Percentiles rank a stretch among this genome's conserved stretches.
Conservation (phyloP, 2,888 invertebrate species). For the Eumacrocentrus americanus region DNA sequence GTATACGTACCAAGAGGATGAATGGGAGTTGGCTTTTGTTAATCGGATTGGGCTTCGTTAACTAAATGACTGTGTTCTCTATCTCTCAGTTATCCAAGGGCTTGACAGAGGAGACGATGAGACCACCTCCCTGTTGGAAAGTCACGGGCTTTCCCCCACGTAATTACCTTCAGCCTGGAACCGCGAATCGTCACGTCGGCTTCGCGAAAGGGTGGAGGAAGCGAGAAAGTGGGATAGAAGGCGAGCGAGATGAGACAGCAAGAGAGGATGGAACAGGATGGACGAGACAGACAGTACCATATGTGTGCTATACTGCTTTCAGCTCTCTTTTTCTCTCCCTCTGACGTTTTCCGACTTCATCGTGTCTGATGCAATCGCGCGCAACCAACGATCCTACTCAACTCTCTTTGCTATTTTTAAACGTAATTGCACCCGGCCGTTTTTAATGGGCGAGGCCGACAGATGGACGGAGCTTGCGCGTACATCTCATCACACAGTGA, state of each 20-base stretch:
- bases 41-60: slow-evolving; percentile 40
- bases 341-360: slow-evolving; percentile 44
- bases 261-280: slow-evolving; percentile 17
- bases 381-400: slow-evolving; percentile 41
- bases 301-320: slow-evolving; percentile 20
- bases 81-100: background rate
- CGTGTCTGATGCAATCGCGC: slow-evolving; percentile 57
- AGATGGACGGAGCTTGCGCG: slow-evolving; percentile 39
- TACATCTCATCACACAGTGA: background rate
- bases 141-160: slow-evolving; percentile 1
- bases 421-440: slow-evolving; percentile 57
- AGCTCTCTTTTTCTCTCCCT: slow-evolving; percentile 27
- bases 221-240: slow-evolving; percentile 3
- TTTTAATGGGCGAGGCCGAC: slow-evolving; percentile 55
- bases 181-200: slow-evolving; percentile 12
- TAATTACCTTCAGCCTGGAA: slow-evolving; percentile 10
- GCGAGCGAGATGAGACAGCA: too few species aligned
- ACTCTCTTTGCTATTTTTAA: slow-evolving; percentile 57
- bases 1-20: background rate
- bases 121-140: background rate
- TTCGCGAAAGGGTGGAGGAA: background rate
- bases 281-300: slow-evolving; percentile 11
- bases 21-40: slow-evolving; percentile 30
- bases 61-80: slow-evolving; percentile 22
- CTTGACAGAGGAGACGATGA: background rate